phyloP scores from a whole-genome alignment of 2,113 vertebrate species.

The Oncorhynchus nerka region DNA sequence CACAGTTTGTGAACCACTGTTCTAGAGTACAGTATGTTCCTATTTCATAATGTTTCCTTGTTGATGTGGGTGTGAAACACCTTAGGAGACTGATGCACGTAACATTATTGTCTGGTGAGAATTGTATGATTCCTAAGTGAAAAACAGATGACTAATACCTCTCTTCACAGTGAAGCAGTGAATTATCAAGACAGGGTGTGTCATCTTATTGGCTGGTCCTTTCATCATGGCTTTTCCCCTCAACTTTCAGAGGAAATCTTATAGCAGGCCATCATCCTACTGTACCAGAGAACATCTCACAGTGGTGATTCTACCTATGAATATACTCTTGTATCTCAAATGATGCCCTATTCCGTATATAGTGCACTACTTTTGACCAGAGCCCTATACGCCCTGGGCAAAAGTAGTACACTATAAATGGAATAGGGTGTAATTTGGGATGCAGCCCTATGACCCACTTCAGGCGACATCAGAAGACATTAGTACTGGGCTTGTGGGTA shows the following conservation, averaged over 20 bases:
- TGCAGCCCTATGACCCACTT: slow-evolving; percentile 27
- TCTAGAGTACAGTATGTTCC: too few relatives aligned
- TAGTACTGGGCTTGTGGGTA: not conserved
- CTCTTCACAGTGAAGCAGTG: slow-evolving; percentile 67
- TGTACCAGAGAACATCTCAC: slow-evolving; percentile 42
- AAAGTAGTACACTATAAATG: too few relatives aligned
- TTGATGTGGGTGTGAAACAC: slow-evolving; percentile 54
- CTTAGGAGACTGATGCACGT: slow-evolving; percentile 58
- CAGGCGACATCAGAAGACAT: slow-evolving; percentile 2
- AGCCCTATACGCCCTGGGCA: too few relatives aligned
- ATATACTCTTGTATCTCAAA: too few relatives aligned
- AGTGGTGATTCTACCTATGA: slow-evolving; percentile 58
- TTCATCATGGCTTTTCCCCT: slow-evolving; percentile 68
- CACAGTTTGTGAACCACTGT: too few relatives aligned
- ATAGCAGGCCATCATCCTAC: slow-evolving; percentile 58
- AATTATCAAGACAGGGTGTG: slow-evolving; percentile 73
- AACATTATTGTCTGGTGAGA: slow-evolving; percentile 54
- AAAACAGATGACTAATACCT: slow-evolving; percentile 54
- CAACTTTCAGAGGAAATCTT: slow-evolving; percentile 59
- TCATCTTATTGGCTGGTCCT: slow-evolving; percentile 73
- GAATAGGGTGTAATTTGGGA: too few relatives aligned
- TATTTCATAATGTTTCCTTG: slow-evolving; percentile 34
- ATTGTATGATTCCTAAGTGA: slow-evolving; percentile 55
- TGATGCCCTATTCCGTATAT: too few relatives aligned
- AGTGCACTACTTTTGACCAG: too few relatives aligned